phyloP scores from a whole-genome alignment of 1,140 invertebrate genomes.

The Spodoptera litura region DNA sequence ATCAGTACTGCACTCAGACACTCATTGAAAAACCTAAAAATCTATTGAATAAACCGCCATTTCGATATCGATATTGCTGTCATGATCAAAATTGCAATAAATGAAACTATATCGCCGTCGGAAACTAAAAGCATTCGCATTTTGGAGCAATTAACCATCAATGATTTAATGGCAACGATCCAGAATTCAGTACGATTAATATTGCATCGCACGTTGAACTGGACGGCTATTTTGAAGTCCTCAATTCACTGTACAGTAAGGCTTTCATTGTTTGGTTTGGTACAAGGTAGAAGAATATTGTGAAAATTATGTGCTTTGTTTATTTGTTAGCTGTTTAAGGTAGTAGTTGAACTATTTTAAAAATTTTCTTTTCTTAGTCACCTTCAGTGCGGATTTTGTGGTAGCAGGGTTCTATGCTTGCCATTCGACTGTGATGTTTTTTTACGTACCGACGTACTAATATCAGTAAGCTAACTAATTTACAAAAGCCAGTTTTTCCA shows the following conservation, averaged over 20 bases:
- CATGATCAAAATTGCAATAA: conserved; percentile 32
- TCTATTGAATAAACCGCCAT: background rate
- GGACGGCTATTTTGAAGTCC: conserved; percentile 55
- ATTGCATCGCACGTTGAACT: conserved; percentile 51
- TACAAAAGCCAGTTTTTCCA: no score
- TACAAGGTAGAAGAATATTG: conserved; percentile 37
- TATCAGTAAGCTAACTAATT: no score
- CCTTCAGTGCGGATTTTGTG: no score
- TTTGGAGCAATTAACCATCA: conserved; percentile 47
- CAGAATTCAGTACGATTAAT: conserved; percentile 54
- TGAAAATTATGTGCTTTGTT: no score
- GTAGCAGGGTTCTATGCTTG: no score
- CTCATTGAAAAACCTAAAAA: background rate
- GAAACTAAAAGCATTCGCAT: conserved; percentile 43
- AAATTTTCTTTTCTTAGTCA: no score
- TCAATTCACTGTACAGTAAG: conserved; percentile 43
- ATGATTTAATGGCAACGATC: conserved; percentile 47
- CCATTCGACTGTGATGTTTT: no score
- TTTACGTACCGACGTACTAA: no score
- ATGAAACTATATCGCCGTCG: conserved; percentile 14
- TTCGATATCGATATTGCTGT: background rate
- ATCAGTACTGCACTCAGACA: background rate
- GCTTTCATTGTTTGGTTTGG: conserved; percentile 35
- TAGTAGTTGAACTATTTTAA: no score
- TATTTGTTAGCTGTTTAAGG: no score